Conservation (phyloP, 2,113 vertebrate genomes). For the Phrynocephalus versicolor region DNA sequence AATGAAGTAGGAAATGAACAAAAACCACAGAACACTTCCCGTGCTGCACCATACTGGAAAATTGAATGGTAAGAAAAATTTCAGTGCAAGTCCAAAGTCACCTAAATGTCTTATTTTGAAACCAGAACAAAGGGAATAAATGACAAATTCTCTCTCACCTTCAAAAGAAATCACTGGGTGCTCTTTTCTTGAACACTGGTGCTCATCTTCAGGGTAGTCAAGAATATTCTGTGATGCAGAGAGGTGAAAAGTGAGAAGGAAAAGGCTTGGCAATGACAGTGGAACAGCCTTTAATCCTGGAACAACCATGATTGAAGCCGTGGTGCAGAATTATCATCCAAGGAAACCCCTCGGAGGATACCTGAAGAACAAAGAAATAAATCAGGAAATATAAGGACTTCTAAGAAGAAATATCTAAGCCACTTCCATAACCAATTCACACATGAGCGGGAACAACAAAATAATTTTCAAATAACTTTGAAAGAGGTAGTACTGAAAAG, state of each 20-base stretch:
- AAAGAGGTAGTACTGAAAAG: background rate
- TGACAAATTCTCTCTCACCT: slow-evolving; percentile 79
- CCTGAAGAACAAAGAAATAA: slow-evolving; percentile 76
- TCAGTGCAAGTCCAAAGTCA: slow-evolving; percentile 38
- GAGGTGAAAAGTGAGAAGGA: slow-evolving; percentile 76
- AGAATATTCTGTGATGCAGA: slow-evolving; percentile 75
- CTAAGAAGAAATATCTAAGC: background rate
- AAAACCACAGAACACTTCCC: background rate
- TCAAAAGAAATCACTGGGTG: slow-evolving; percentile 90
- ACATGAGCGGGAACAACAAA: background rate
- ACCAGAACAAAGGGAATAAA: slow-evolving; percentile 4
- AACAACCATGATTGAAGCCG: slow-evolving; percentile 85
- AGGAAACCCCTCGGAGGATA: slow-evolving; percentile 75
- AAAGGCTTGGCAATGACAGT: slow-evolving; percentile 80
- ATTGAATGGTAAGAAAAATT: background rate
- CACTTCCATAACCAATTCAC: slow-evolving; percentile 12
- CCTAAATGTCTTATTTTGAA: slow-evolving; percentile 36
- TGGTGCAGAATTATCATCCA: slow-evolving; percentile 81
- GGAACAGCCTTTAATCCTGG: slow-evolving; percentile 77
- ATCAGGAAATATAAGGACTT: slow-evolving; percentile 44
- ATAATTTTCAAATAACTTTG: slow-evolving; percentile 6
- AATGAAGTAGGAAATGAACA: background rate
- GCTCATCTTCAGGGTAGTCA: slow-evolving; percentile 67
- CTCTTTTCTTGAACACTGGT: slow-evolving; percentile 84
- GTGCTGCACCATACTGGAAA: background rate